phyloP scores from a whole-genome alignment of 2,113 vertebrate genomes.

The Brevimyrus niger region DNA sequence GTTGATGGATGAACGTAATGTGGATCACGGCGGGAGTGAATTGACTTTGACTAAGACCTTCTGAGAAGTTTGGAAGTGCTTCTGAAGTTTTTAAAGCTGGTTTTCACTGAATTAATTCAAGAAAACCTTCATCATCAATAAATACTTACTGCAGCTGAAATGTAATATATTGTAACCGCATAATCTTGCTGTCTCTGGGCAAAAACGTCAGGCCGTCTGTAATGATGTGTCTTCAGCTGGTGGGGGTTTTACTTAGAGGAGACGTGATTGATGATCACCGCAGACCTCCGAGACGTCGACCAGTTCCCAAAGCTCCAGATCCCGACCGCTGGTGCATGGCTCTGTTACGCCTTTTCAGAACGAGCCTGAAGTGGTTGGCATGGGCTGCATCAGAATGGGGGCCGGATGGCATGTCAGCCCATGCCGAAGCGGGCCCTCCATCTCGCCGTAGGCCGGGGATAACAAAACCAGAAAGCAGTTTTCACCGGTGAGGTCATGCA shows the following conservation, averaged over 20 bases:
- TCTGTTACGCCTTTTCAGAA: background rate
- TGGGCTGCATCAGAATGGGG: background rate
- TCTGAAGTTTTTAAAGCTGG: background rate
- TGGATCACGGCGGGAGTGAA: background rate
- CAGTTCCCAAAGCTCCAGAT: background rate
- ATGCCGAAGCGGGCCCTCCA: background rate
- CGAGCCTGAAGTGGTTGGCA: background rate
- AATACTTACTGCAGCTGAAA: conserved; percentile 2
- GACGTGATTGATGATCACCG: background rate
- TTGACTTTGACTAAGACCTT: background rate
- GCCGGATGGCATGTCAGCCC: background rate
- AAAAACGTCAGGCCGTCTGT: background rate
- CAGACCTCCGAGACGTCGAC: background rate
- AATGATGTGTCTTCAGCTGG: conserved; percentile 1
- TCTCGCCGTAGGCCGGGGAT: background rate
- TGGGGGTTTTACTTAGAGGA: background rate
- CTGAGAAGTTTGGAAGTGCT: background rate
- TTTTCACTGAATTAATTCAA: conserved; percentile 5
- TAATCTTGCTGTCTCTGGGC: background rate
- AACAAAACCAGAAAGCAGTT: conserved; percentile 2
- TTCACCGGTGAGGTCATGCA: conserved; percentile 11
- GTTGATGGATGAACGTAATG: background rate
- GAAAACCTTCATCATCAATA: background rate
- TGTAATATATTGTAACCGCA: background rate
- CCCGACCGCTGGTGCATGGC: background rate